Conservation (phyloP, 1,140 invertebrate genomes). For the Argopecten irradians region DNA sequence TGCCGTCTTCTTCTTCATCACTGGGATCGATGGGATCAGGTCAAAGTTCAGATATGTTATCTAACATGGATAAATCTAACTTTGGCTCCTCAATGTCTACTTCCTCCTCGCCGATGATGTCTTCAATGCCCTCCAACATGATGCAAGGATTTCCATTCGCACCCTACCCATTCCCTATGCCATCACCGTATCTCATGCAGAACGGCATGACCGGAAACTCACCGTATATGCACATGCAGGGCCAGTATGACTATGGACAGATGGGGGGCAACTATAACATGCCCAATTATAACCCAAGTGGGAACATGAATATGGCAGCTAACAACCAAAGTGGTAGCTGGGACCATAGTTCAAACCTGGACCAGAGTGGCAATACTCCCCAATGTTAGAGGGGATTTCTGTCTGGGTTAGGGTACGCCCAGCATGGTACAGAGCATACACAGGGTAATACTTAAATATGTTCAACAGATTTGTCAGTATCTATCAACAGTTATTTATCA, state of each 20-base stretch:
- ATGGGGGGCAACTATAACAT: constrained; percentile 13
- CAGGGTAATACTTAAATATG: too few relatives aligned
- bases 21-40: constrained; percentile 27
- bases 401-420: background rate
- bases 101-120: constrained; percentile 33
- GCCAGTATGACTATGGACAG: constrained; percentile 27
- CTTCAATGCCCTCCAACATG: constrained; percentile 31
- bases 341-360: background rate
- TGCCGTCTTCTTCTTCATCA: constrained; percentile 28
- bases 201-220: constrained; percentile 35
- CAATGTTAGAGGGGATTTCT: background rate
- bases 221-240: constrained; percentile 31
- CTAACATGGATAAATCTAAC: constrained; percentile 17
- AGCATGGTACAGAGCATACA: too few relatives aligned
- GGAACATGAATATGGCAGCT: constrained; percentile 6
- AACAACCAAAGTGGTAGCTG: background rate
- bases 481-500: too few relatives aligned
- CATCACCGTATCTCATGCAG: constrained; percentile 46
- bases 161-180: constrained; percentile 50
- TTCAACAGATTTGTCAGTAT: too few relatives aligned
- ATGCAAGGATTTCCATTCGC: constrained; percentile 50
- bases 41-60: constrained; percentile 13
- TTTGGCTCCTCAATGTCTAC: background rate
- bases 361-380: background rate
- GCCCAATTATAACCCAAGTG: constrained; percentile 3